phyloP scores from a whole-genome alignment of 2,113 vertebrate genomes.

The Myrmecobius fasciatus region DNA sequence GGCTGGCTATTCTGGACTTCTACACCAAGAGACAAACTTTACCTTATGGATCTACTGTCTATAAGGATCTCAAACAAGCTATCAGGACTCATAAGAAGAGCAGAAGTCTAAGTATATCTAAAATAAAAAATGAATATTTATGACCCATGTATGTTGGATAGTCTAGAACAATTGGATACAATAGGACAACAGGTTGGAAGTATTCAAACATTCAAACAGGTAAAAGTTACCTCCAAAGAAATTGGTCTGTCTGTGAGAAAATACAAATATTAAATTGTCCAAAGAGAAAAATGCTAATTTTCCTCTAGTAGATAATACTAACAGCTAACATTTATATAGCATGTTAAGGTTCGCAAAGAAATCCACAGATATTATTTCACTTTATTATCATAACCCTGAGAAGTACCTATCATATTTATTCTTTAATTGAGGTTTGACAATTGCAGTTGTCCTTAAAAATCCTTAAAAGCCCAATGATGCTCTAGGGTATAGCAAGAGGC shows the following conservation, averaged over 20 bases:
- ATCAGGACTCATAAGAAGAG: background rate
- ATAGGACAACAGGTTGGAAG: background rate
- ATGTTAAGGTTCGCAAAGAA: background rate
- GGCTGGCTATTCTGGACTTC: background rate
- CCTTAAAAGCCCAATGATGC: background rate
- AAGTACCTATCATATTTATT: background rate
- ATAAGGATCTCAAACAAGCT: background rate
- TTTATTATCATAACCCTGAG: background rate
- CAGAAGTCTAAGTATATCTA: background rate
- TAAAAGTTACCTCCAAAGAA: background rate
- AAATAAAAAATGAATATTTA: background rate
- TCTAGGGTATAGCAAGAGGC: background rate
- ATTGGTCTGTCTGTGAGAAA: too few species aligned
- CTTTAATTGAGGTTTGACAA: background rate
- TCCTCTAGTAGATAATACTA: background rate
- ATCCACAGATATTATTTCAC: background rate
- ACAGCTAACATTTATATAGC: background rate
- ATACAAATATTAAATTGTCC: background rate
- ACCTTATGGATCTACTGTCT: background rate
- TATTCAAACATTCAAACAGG: background rate
- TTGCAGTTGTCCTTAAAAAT: too few species aligned
- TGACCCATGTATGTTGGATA: background rate
- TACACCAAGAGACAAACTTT: background rate
- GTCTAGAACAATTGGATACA: background rate
- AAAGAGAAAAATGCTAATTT: background rate